Evolutionary conservation across 2,797 vertebrate genomes (phyloP), one percentile per base, ranked within the genome.

Genomic region (Myiothlypis coronata): DNA sequence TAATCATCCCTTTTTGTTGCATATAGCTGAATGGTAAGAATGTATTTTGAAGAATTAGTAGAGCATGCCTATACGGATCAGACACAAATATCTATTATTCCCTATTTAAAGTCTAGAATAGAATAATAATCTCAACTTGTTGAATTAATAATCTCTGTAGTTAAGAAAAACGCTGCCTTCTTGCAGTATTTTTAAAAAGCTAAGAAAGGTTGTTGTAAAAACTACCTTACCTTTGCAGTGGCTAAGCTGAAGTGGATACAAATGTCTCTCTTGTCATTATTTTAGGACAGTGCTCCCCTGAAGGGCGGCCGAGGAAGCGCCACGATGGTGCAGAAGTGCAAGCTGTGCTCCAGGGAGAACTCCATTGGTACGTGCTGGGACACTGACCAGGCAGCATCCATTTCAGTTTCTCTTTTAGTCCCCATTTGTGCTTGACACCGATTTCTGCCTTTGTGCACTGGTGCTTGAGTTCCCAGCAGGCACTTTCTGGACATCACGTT

Each of bases 241-340:
- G 64, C 65, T 88, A 26, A 50, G 65, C 44, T 32, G 47, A 14
- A 55, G 24, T 6, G 30, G 49, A 47, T 65, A 13, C 47, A 46
- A 81, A 19, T 68, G 35, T 53, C 83, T 92, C 80, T 93, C 0
- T 85, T 95, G 26, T 56, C 10, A 2, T 57, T 50, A 90, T 83
- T 70, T 76, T 65, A 99, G 99, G 99, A 99, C 96, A 99, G 97
- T 24, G 98, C 98, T 75, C 99, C 99, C 8, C 96, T 99, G 46
- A 99, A 99, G 94, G 99, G 99, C 87, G 99, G 99, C 85, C 96
- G 99, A 94, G 98, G 99, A 71, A 99, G 98, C 2, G 99, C 99
- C 87, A 99, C 99, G 52, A 99, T 99, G 99, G 99, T 99, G 83
- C 99, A 99, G 98, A 99, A 99, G 93, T 99, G 99, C 98, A 99